Base-by-base conservation (phyloP, 2,113 vertebrate genomes). In the Gadus chalcogrammus region DNA sequence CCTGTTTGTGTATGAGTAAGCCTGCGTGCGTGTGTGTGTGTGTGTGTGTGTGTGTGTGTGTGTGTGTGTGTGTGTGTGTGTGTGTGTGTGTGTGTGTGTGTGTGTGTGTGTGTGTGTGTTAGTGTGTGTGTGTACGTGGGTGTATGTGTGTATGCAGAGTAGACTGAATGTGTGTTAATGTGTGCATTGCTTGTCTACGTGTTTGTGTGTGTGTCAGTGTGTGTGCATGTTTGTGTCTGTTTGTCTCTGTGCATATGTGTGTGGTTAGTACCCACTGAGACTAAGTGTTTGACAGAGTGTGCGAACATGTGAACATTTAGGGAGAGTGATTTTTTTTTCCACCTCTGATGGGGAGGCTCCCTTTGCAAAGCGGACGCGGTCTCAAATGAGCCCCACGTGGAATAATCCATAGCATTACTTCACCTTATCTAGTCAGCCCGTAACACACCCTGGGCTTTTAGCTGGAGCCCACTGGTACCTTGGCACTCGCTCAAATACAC, bases 401-500 rank as follows among this genome's bases (percentile, higher is more conserved):
- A 27, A 62, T 72, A 67, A 81, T 71, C 76, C 68, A 67, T 65
- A 15, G 70, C 83, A 80, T 67, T 58, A 48, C 69, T 31, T 72
- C 35, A 60, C 4, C 69, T 75, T 80, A 79, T 80, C 71, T 65
- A 69, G 61, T 72, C 74, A 64, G 73, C 61, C 60, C 27, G 63
- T 35, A 61, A 75, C 42, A 70, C 71, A 71, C 61, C 61, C 70
- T 24, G 52, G 76, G 69, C 70, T 75, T 77, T 70, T 66, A 55
- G 61, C 68, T 56, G 62, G 55, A 79, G 73, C 75, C 68, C 58
- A n/a, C 62, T 59, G 80, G 79, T 82, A 66, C 75, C 83, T 13
- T 85, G 78, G 73, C 69, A 86, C 84, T 79, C 68, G 64, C 60
- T 72, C 5, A 48, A 73, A 84, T 76, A 80, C 74, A 75, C 65